Evolutionary conservation across 2,113 vertebrate species (phyloP).

Genomic region (Phrynocephalus versicolor): DNA sequence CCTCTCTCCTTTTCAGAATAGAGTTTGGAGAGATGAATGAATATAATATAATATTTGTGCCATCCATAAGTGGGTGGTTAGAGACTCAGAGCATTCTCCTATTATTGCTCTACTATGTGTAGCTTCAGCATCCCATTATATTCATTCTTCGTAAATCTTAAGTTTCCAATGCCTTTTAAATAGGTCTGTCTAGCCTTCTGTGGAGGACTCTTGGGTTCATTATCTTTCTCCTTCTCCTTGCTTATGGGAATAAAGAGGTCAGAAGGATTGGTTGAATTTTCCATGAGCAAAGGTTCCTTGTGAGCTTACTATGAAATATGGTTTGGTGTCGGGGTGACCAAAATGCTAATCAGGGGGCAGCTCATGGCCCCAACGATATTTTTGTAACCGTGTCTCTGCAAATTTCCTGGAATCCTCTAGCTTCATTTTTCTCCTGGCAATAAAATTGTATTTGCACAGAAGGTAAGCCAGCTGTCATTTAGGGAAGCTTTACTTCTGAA

Average conservation of each 20-base stretch:
- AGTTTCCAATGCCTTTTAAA: too few species aligned
- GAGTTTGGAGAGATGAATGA: neutral
- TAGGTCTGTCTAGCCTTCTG: neutral
- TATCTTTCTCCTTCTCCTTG: neutral
- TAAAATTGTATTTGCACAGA: neutral
- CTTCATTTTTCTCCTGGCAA: too few species aligned
- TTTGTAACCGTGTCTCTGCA: too few species aligned
- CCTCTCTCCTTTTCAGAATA: neutral
- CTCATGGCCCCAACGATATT: too few species aligned
- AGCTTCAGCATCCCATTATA: too few species aligned
- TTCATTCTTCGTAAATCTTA: too few species aligned
- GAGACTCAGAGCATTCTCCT: neutral
- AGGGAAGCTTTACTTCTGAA: neutral
- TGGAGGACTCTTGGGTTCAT: neutral
- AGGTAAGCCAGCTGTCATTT: constrained; percentile 8
- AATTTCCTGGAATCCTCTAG: too few species aligned
- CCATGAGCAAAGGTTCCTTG: neutral
- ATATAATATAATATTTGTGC: neutral
- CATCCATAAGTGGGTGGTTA: neutral
- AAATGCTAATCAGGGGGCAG: too few species aligned
- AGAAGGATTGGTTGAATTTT: neutral
- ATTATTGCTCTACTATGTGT: neutral
- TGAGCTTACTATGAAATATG: neutral
- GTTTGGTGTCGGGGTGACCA: neutral
- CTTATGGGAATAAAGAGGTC: neutral